Base-by-base conservation (phyloP, 2,113 vertebrate species). In the Corydoras sp. region DNA sequence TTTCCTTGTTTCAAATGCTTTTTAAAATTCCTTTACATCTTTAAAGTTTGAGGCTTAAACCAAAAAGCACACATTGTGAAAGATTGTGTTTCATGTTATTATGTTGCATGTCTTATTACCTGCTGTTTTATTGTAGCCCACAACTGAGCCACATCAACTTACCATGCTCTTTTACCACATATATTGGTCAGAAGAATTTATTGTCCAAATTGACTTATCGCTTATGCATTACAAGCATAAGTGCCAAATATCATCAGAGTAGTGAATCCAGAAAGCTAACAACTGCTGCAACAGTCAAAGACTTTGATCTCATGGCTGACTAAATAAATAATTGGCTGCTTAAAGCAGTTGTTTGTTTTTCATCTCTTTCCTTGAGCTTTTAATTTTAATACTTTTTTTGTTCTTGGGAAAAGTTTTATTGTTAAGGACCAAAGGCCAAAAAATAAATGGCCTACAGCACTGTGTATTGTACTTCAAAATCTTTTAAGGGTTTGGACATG, bases 291-390 rank as follows among this genome's bases (percentile, higher is more conserved):
- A 58, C 72, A 71, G 67, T 77, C 56, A 32, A 53, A 66, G 58
- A 55, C 68, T 66, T 77, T 74, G 68, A 70, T 72, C 73, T 80
- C 56, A 43, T 67, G 65, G 56, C 61, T 50, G 72, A 63, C 62
- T 63, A 68, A 74, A 72, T 79, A 69, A 72, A 65, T 59, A 71
- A 79, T 66, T 59, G 73, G 65, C 58, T 73, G 77, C 70, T 76
- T 69, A 69, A 51, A 72, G 68, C 53, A 14, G 51, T 65, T 75
- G 72, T 75, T 80, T 72, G 72, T 60, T 74, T 59, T 64, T 49
- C 18, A 35, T 70, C 59, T 31, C 55, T 67, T 56, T 43, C 67
- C 54, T 50, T 53, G 29, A 68, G 53, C 60, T 71, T 68, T 63
- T 71, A 35, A 54, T 78, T 76, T 77, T 58, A 43, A 53, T 67